Conservation (phyloP, 2,797 vertebrate species). For the Labroides dimidiatus region DNA sequence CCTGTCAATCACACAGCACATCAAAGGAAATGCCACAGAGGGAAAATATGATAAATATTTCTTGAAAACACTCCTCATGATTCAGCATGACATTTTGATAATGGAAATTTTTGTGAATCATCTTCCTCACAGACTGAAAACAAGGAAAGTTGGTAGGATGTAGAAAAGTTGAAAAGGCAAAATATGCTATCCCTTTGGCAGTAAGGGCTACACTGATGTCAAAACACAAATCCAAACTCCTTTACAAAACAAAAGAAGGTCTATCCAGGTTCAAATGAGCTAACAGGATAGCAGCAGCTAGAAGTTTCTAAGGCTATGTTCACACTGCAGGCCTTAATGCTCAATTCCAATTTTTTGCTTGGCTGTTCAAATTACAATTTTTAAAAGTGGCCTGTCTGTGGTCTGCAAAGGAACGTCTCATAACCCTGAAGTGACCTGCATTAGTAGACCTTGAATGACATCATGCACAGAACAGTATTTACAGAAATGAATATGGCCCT, state of each 20-base stretch:
- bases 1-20: constrained; percentile 37
- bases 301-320: too few relatives aligned
- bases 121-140: neutral
- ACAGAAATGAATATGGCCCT: too few relatives aligned
- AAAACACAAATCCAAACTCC: neutral
- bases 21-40: constrained; percentile 22
- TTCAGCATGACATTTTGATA: constrained; percentile 22
- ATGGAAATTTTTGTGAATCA: constrained; percentile 9
- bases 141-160: neutral
- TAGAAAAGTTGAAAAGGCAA: neutral
- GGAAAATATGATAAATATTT: constrained; percentile 21
- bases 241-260: too few relatives aligned
- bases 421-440: too few relatives aligned
- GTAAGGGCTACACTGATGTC: neutral
- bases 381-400: too few relatives aligned
- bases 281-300: neutral
- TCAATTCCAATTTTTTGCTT: too few relatives aligned
- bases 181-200: neutral
- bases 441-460: too few relatives aligned
- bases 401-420: too few relatives aligned
- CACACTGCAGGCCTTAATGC: too few relatives aligned
- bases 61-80: constrained; percentile 2
- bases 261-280: too few relatives aligned
- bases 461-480: too few relatives aligned
- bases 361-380: too few relatives aligned